Conservation (phyloP, 2,113 vertebrate genomes). For the Erpornis zantholeuca region DNA sequence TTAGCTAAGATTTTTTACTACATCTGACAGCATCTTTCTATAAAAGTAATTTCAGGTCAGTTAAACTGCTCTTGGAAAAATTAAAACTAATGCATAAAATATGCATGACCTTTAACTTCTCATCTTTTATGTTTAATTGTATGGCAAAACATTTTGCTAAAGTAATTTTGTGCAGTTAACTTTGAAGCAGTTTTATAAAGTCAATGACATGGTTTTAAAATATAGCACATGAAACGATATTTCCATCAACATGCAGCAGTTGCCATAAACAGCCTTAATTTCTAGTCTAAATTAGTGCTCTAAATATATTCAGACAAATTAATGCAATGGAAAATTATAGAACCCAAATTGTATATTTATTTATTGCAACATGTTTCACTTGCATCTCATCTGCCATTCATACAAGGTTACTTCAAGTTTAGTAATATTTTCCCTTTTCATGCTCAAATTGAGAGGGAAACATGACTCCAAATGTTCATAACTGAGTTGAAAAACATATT, state of each 20-base stretch:
- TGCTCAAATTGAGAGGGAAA: not conserved
- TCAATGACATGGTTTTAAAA: constrained; percentile 52
- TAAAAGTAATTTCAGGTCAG: not conserved
- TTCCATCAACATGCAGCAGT: constrained; percentile 43
- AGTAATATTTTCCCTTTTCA: not conserved
- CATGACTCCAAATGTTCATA: not conserved
- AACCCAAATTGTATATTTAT: constrained; percentile 25
- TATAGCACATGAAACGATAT: not conserved
- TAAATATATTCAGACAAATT: constrained; percentile 55
- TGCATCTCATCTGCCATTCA: not conserved
- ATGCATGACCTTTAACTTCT: constrained; percentile 1
- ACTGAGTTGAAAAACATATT: not conserved
- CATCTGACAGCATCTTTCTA: not conserved
- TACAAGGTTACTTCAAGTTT: constrained; percentile 34
- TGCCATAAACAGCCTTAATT: constrained; percentile 55
- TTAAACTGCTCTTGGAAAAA: not conserved
- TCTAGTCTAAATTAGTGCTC: constrained; percentile 46
- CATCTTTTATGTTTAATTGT: not conserved
- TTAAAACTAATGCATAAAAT: not conserved
- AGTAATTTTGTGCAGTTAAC: constrained; percentile 24
- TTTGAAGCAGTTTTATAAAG: constrained; percentile 35
- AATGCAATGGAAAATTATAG: constrained; percentile 55
- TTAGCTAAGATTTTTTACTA: not conserved
- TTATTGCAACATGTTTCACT: constrained; percentile 21
- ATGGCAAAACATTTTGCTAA: not conserved